These are phyloP conservation scores for Pyrgilauda ruficollis DNA, from an alignment of 2,113 vertebrate species.

Conservation along the genomic window DNA sequence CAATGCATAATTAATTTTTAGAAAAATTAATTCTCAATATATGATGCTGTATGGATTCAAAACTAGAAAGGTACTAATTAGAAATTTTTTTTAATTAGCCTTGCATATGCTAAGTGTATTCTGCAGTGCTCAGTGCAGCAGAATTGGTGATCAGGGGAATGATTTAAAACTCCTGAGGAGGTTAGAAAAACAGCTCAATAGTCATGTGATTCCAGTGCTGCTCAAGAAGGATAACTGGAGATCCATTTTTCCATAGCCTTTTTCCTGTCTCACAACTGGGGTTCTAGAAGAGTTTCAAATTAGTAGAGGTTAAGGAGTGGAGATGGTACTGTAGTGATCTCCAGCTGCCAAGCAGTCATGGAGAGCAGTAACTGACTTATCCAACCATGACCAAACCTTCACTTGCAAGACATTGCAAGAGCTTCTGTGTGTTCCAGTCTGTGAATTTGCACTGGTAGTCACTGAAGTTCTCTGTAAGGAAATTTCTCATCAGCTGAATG, in stretches of 20 bases:
- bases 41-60: slow-evolving; percentile 49
- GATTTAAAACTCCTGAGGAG: neutral
- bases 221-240: neutral
- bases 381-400: neutral
- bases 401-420: neutral
- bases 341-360: neutral
- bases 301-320: neutral
- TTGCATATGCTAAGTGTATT: slow-evolving; percentile 48
- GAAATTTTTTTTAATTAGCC: slow-evolving; percentile 67
- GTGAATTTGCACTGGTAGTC: neutral
- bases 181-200: neutral
- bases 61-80: slow-evolving; percentile 69
- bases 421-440: neutral
- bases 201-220: neutral
- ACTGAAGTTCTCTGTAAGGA: neutral
- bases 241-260: neutral
- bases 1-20: slow-evolving; percentile 64
- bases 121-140: neutral
- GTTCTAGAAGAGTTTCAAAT: neutral
- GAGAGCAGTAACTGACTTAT: neutral
- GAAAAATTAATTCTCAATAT: slow-evolving; percentile 67
- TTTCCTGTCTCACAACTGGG: neutral
- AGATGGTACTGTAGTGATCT: neutral
- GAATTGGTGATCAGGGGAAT: neutral
- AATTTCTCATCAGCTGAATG: neutral